Percentiles rank a stretch among this genome's conserved stretches.
Conservation (phyloP, 2,113 vertebrate genomes). For the Chamaea fasciata region DNA sequence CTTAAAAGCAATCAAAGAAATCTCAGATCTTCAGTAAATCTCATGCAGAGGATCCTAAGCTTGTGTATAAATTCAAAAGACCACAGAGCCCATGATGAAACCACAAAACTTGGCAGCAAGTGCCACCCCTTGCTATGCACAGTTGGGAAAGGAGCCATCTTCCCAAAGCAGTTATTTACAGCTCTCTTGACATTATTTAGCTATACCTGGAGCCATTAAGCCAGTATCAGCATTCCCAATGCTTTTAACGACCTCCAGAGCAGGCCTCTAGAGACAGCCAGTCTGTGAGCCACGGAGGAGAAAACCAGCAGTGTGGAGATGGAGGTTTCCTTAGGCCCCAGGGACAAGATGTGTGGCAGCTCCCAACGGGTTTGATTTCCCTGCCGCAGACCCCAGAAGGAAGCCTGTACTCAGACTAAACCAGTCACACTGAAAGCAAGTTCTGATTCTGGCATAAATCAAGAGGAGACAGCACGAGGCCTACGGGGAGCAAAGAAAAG, state of each 20-base stretch:
- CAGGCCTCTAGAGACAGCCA: not conserved
- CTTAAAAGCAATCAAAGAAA: not conserved
- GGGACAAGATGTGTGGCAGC: not conserved
- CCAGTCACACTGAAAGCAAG: not conserved
- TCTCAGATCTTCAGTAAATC: not conserved
- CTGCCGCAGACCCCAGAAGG: not conserved
- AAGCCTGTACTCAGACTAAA: not conserved
- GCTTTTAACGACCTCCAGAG: not conserved
- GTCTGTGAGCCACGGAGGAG: not conserved
- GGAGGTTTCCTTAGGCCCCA: not conserved
- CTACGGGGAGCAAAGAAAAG: not conserved
- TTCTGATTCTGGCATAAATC: conserved; percentile 32
- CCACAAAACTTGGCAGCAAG: not conserved
- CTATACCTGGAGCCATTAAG: not conserved
- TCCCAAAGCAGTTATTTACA: not conserved
- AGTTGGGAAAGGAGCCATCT: not conserved
- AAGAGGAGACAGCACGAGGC: not conserved
- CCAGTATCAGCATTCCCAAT: not conserved
- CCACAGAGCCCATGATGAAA: not conserved
- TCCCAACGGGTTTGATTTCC: not conserved
- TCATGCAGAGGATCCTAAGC: not conserved
- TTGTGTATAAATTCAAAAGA: not conserved
- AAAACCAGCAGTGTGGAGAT: not conserved
- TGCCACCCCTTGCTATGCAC: not conserved
- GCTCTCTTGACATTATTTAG: not conserved